A percentile compares a stretch with the other conserved stretches of the same genome.
These are phyloP conservation scores for Hypena proboscidalis DNA, from an alignment of 2,888 invertebrate genomes.

Conservation along the genomic window DNA sequence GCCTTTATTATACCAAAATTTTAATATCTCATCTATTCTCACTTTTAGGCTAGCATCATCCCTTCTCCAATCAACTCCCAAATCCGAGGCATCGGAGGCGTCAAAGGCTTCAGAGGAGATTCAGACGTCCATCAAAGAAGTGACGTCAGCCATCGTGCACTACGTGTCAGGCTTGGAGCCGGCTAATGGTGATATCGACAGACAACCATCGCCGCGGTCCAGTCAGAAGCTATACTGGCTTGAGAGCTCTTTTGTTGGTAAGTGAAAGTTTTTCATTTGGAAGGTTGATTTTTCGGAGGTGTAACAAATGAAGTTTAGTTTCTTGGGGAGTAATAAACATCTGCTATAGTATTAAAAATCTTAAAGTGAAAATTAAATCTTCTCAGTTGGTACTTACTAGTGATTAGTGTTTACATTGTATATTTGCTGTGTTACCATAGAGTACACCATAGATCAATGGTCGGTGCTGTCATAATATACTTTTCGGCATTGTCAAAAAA, in stretches of 20 bases:
- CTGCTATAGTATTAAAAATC: too few relatives aligned
- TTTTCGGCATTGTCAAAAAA: too few relatives aligned
- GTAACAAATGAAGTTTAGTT: too few relatives aligned
- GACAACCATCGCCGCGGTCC: slow-evolving; percentile 85
- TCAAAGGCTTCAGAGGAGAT: slow-evolving; percentile 88
- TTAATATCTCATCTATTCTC: background rate
- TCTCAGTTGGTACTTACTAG: too few relatives aligned
- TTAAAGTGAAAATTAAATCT: too few relatives aligned
- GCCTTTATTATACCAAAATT: background rate
- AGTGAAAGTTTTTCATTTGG: too few relatives aligned
- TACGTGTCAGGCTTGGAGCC: slow-evolving; percentile 91
- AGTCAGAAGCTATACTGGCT: slow-evolving; percentile 94
- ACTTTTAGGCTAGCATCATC: slow-evolving; percentile 87
- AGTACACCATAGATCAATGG: too few relatives aligned
- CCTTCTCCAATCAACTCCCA: slow-evolving; percentile 82
- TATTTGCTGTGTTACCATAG: too few relatives aligned
- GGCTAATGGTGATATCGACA: slow-evolving; percentile 83
- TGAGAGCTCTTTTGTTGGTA: slow-evolving; percentile 93
- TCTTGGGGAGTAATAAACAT: too few relatives aligned
- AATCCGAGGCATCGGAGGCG: slow-evolving; percentile 52
- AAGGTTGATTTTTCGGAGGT: too few relatives aligned
- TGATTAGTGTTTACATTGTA: too few relatives aligned
- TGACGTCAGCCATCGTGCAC: slow-evolving; percentile 96
- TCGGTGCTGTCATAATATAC: too few relatives aligned
- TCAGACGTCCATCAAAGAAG: slow-evolving; percentile 95